These are phyloP conservation scores for Eurypyga helias DNA, from an alignment of 2,113 vertebrate genomes.

Conservation along the genomic window DNA sequence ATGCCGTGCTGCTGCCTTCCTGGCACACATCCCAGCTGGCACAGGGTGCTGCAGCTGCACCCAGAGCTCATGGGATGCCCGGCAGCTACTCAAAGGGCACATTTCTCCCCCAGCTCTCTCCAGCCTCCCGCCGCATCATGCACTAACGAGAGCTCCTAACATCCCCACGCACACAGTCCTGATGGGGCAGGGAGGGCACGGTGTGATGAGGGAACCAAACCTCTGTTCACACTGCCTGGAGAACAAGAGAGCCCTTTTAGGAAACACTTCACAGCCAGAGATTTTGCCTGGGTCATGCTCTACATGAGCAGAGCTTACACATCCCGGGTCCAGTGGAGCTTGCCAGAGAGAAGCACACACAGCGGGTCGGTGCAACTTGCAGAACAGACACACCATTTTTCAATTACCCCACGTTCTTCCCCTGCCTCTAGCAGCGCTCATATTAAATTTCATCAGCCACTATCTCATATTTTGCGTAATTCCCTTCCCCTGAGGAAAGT, in stretches of 20 bases:
- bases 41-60: not conserved
- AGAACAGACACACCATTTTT: not conserved
- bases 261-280: not conserved
- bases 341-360: not conserved
- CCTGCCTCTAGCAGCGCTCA: not conserved
- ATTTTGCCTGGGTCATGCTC: not conserved
- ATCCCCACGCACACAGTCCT: too few relatives aligned
- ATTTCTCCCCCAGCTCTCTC: not conserved
- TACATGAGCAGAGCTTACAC: not conserved
- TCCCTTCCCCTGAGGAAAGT: not conserved
- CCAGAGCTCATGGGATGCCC: fast-evolving
- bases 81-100: fast-evolving
- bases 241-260: not conserved
- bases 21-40: not conserved
- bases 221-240: not conserved
- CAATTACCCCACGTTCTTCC: not conserved
- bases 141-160: not conserved
- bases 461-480: constrained; percentile 33
- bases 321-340: not conserved
- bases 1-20: not conserved
- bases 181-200: fast-evolving
- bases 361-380: not conserved
- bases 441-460: constrained; percentile 9
- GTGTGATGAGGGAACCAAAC: not conserved
- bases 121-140: not conserved